These are phyloP conservation scores for Chaunax sp. DNA, from an alignment of 2,797 vertebrate genomes.

Conservation along the genomic window DNA sequence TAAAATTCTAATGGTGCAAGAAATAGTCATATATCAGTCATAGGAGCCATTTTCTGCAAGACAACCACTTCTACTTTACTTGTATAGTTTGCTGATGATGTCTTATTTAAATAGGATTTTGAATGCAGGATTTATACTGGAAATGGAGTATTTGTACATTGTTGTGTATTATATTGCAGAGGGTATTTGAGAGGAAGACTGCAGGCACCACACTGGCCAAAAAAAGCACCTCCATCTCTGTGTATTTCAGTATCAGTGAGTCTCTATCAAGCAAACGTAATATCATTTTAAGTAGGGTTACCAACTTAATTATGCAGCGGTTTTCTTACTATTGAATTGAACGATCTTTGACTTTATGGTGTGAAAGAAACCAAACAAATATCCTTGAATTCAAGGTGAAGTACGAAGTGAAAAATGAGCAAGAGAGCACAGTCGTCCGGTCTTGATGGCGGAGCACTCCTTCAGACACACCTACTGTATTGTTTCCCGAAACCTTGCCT, in stretches of 20 bases:
- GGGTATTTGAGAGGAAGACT: too few species aligned
- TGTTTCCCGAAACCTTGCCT: constrained; percentile 26
- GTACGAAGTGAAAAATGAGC: neutral
- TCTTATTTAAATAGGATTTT: neutral
- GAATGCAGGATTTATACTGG: neutral
- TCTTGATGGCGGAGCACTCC: neutral
- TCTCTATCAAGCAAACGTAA: neutral
- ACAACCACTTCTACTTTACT: neutral
- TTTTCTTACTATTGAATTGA: constrained; percentile 3
- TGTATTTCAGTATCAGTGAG: neutral
- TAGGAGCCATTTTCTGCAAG: neutral
- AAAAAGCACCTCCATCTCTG: too few species aligned
- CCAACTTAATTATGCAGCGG: neutral
- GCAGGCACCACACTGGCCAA: too few species aligned
- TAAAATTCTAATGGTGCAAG: too few species aligned
- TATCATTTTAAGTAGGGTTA: neutral
- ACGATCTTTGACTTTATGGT: neutral
- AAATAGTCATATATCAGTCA: neutral
- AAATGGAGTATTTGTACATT: neutral
- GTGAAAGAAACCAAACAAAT: constrained; percentile 9
- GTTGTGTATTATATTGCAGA: too few species aligned
- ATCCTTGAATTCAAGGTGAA: constrained; percentile 1
- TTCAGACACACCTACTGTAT: constrained; percentile 14
- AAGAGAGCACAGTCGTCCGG: constrained; percentile 4
- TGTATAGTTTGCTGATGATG: neutral